These are phyloP conservation scores for Drosophila conformis DNA, from an alignment of 2,888 invertebrate genomes.

Conservation along the genomic window DNA sequence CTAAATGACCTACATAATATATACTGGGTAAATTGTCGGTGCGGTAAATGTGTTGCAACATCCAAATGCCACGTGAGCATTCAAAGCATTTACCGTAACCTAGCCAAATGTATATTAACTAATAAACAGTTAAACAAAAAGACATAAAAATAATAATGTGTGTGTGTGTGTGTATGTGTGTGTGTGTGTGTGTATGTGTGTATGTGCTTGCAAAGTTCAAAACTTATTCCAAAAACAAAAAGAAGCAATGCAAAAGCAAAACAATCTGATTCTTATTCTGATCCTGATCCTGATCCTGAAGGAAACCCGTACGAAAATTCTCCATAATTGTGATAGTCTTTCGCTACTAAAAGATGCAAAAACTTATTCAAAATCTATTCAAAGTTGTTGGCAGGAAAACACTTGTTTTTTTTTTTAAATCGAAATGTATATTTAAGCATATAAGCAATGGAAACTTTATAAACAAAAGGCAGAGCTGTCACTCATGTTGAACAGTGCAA, in stretches of 20 bases:
- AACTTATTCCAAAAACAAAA: constrained; percentile 24
- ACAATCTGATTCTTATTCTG: constrained; percentile 46
- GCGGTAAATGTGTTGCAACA: constrained; percentile 66
- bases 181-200: constrained; percentile 35
- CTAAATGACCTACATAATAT: constrained; percentile 3
- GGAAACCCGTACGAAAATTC: constrained; percentile 58
- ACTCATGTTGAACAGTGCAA: background rate
- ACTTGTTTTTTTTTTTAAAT: background rate
- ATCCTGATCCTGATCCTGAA: constrained; percentile 27
- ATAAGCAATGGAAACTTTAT: constrained; percentile 2
- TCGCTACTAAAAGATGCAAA: constrained; percentile 49
- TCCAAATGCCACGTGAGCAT: constrained; percentile 53
- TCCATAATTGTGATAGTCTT: constrained; percentile 71
- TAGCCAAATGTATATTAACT: constrained; percentile 22
- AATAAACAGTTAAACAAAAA: background rate
- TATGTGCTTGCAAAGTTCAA: constrained; percentile 37
- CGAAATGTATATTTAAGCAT: constrained; percentile 1
- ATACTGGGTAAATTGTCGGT: constrained; percentile 12
- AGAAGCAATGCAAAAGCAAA: constrained; percentile 33
- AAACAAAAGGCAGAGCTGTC: background rate
- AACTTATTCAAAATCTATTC: constrained; percentile 25
- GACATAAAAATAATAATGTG: background rate
- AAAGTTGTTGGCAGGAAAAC: constrained; percentile 21
- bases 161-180: constrained; percentile 30
- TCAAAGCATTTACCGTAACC: constrained; percentile 66